Conservation (phyloP, 2,113 vertebrate species). For the Ammodytes dubius region DNA sequence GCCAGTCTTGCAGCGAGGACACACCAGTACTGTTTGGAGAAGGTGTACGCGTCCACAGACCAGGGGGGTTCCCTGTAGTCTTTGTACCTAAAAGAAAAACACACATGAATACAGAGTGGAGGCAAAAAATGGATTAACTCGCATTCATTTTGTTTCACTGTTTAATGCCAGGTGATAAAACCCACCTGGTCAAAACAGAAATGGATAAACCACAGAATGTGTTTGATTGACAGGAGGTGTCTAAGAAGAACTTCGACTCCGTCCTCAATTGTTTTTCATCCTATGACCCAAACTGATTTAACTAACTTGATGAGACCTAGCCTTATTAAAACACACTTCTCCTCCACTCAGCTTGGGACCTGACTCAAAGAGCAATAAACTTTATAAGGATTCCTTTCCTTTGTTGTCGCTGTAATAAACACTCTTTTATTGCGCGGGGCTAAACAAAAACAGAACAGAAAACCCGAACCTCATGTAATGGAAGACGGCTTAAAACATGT, state of each 20-base stretch:
- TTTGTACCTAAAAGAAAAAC: conserved; percentile 88
- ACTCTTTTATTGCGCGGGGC: conserved; percentile 27
- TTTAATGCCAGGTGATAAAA: background rate
- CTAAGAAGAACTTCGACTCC: background rate
- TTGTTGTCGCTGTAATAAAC: conserved; percentile 62
- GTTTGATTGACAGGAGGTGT: background rate
- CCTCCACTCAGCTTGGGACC: background rate
- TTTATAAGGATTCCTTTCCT: conserved; percentile 43
- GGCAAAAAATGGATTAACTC: background rate
- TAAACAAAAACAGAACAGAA: conserved; percentile 39
- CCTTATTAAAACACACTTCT: background rate
- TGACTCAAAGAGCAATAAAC: conserved; percentile 21
- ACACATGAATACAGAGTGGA: conserved; percentile 5
- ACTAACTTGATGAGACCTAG: background rate
- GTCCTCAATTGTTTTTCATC: background rate
- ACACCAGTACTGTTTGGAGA: conserved; percentile 96
- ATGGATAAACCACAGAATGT: background rate
- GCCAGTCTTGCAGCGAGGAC: conserved; percentile 94
- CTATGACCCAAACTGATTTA: conserved; percentile 1
- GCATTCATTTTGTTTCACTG: background rate
- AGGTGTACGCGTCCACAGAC: conserved; percentile 91
- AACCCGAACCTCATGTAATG: conserved; percentile 52
- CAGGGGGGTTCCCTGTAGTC: conserved; percentile 97
- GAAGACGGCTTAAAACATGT: background rate
- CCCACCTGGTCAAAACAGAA: background rate